Conservation (phyloP, 2,888 invertebrate species). For the Agriopis leucophaearia region DNA sequence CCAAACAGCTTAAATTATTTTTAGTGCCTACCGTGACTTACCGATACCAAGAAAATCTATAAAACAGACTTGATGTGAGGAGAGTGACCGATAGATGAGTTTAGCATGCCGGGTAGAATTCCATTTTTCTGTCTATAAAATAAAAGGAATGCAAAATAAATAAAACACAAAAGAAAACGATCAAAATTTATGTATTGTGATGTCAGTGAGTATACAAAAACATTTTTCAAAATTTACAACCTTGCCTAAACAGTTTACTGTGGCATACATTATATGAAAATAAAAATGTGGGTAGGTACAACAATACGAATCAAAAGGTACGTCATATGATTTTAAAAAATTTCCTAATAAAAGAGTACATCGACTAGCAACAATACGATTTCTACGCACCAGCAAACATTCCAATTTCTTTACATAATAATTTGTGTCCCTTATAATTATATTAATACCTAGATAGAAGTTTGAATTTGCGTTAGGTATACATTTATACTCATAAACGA, state of each 20-base stretch:
- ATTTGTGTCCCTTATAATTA: constrained; percentile 22
- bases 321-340: constrained; percentile 42
- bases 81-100: too few species aligned
- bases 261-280: constrained; percentile 48
- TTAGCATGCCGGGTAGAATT: background rate
- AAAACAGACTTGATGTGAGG: too few species aligned
- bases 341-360: constrained; percentile 50
- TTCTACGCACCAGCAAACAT: constrained; percentile 40
- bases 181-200: constrained; percentile 74
- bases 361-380: constrained; percentile 64
- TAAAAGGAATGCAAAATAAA: constrained; percentile 43
- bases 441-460: constrained; percentile 5
- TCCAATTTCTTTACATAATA: constrained; percentile 26
- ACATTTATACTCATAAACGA: constrained; percentile 10
- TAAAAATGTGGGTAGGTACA: constrained; percentile 44
- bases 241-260: constrained; percentile 58
- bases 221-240: constrained; percentile 37
- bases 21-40: too few species aligned
- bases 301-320: constrained; percentile 48
- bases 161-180: constrained; percentile 72
- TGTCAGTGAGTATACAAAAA: constrained; percentile 52
- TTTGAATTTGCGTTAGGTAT: constrained; percentile 24
- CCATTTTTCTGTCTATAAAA: background rate
- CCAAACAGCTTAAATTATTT: too few species aligned
- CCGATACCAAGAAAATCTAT: too few species aligned